Evolutionary conservation across 2,113 vertebrate species (phyloP), one percentile per base, ranked within the genome.

Genomic region (Poecile atricapillus): DNA sequence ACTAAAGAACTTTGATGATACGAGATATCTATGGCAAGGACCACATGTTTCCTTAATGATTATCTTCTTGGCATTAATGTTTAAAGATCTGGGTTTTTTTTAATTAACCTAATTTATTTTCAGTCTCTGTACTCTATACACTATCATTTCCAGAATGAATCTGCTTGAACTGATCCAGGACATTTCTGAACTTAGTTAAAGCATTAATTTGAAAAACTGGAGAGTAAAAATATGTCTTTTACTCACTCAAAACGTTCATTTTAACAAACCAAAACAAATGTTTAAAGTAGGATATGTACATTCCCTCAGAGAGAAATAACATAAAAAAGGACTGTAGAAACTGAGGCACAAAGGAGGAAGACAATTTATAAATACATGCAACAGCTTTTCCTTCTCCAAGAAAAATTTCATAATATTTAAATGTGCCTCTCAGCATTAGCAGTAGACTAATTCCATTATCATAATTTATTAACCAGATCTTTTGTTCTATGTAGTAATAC

Each of bases 391-490:
- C 52, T 87, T 92, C 75, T 93, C 53, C 93, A 93, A 97, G 76
- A 97, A 97, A 97, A 96, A 97, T 94, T 97, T 89, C 89, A 91
- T 85, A 94, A 94, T 96, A 97, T 97, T 98, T 97, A 97, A 98
- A 98, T 97, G 53, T 92, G 83, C 82, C 89, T 98, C 94, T 98
- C 94, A 98, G 93, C 92, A 92, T 95, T 93, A 98, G 77, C 83
- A 97, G 89, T 91, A 82, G 79, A 97, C 93, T 97, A 97, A 98
- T 97, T 78, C 97, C 90, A 97, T 98, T 98, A 98, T 97, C 97
- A 98, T 98, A 98, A 98, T 98, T 98, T 98, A 98, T 98, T 98
- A 98, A 98, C 95, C 90, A 97, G 93, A 95, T 98, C 98, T 98
- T 98, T 98, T 98, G 97, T 98, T 98, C 97, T 97, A 35, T 74